phyloP scores from a whole-genome alignment of 1,140 invertebrate genomes.

The Drosophila ogumai region DNA sequence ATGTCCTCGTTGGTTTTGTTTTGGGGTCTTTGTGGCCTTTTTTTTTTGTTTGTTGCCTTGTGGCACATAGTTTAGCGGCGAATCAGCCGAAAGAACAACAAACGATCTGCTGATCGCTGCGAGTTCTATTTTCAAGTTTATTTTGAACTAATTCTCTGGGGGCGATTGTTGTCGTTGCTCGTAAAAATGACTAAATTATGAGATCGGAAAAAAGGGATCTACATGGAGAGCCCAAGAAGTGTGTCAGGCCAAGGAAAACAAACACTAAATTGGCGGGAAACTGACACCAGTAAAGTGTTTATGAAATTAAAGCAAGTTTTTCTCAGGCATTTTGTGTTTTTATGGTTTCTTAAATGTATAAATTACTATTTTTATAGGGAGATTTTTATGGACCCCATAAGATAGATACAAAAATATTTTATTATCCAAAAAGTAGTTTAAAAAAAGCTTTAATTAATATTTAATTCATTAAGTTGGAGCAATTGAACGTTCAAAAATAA shows the following conservation, averaged over 20 bases:
- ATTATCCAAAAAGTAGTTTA: not conserved
- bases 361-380: not conserved
- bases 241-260: constrained; percentile 29
- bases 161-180: constrained; percentile 60
- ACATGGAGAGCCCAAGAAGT: constrained; percentile 3
- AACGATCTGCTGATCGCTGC: constrained; percentile 38
- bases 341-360: not conserved
- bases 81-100: constrained; percentile 52
- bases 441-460: not conserved
- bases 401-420: not conserved
- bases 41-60: constrained; percentile 56
- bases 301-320: not conserved
- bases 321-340: not conserved
- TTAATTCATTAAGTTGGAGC: not conserved
- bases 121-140: constrained; percentile 69
- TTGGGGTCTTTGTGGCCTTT: constrained; percentile 23
- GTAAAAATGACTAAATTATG: constrained; percentile 68
- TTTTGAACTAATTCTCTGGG: constrained; percentile 48
- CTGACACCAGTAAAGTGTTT: not conserved
- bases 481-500: not conserved
- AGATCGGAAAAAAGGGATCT: constrained; percentile 24
- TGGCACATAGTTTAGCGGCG: constrained; percentile 65
- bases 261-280: constrained; percentile 8
- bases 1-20: constrained; percentile 66
- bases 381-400: not conserved